A percentile compares a stretch with the other conserved stretches of the same genome.
phyloP scores from a whole-genome alignment of 2,888 invertebrate genomes.

The Acrobasis consociella region DNA sequence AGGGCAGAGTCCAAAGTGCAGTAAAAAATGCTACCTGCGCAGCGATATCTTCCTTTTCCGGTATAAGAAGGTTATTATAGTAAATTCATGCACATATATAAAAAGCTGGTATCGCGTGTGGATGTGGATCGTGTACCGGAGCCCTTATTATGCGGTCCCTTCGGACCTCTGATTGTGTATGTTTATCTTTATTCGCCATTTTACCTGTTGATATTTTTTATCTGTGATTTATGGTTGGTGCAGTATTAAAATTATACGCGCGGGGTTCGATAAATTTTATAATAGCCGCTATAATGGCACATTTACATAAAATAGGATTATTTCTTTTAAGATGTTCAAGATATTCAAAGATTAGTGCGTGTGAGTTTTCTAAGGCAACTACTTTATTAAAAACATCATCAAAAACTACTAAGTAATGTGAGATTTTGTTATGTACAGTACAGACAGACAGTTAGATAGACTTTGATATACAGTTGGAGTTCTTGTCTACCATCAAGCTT shows the following conservation, averaged over 20 bases:
- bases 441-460: too few relatives aligned
- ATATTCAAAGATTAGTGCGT: too few relatives aligned
- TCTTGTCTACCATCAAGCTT: too few relatives aligned
- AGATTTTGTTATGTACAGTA: too few relatives aligned
- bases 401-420: too few relatives aligned
- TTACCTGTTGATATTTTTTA: conserved; percentile 3
- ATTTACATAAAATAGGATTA: too few relatives aligned
- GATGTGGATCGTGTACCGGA: background rate
- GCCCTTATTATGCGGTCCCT: conserved; percentile 12
- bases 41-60: conserved; percentile 39
- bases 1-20: background rate
- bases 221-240: background rate
- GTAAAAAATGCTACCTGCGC: conserved; percentile 6
- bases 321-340: too few relatives aligned
- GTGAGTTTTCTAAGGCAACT: too few relatives aligned
- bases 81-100: conserved; percentile 57
- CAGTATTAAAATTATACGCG: background rate
- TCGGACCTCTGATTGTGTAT: background rate
- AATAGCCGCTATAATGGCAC: too few relatives aligned
- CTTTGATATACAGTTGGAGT: too few relatives aligned
- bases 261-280: background rate
- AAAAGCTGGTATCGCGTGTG: conserved; percentile 29
- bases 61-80: conserved; percentile 52
- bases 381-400: too few relatives aligned
- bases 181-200: conserved; percentile 5